Conservation (phyloP, 2,797 vertebrate species). For the Anguilla pacifica region DNA sequence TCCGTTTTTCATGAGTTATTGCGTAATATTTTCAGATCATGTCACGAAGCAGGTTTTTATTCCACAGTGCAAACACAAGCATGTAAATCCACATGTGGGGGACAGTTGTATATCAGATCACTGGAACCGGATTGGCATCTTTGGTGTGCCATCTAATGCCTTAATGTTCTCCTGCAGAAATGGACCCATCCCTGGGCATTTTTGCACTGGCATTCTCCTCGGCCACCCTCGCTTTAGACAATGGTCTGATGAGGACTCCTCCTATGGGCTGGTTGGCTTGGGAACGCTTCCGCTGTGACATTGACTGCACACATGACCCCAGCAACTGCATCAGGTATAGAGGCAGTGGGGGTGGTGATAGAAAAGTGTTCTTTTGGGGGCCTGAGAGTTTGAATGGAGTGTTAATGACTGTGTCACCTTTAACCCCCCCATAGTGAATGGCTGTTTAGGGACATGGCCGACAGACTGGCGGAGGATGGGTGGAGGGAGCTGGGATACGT, state of each 20-base stretch:
- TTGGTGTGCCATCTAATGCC: not conserved
- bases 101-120: not conserved
- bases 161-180: slow-evolving; percentile 29
- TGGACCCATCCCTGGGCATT: slow-evolving; percentile 34
- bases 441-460: slow-evolving; percentile 89
- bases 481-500: slow-evolving; percentile 90
- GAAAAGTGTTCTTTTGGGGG: not conserved
- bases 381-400: not conserved
- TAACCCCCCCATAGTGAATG: slow-evolving; percentile 62
- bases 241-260: slow-evolving; percentile 84
- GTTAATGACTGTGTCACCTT: not conserved
- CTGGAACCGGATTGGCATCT: not conserved
- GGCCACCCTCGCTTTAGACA: slow-evolving; percentile 74
- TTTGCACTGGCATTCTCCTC: slow-evolving; percentile 52
- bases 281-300: slow-evolving; percentile 90
- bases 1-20: not conserved
- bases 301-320: slow-evolving; percentile 81
- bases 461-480: slow-evolving; percentile 83
- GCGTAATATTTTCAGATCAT: not conserved
- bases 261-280: slow-evolving; percentile 96
- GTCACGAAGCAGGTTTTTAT: not conserved
- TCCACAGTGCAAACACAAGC: not conserved
- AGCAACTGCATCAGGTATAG: slow-evolving; percentile 87
- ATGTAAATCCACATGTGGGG: not conserved
- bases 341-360: not conserved